These are phyloP conservation scores for Polylopha cassiicola DNA, from an alignment of 2,888 invertebrate genomes.

Conservation along the genomic window DNA sequence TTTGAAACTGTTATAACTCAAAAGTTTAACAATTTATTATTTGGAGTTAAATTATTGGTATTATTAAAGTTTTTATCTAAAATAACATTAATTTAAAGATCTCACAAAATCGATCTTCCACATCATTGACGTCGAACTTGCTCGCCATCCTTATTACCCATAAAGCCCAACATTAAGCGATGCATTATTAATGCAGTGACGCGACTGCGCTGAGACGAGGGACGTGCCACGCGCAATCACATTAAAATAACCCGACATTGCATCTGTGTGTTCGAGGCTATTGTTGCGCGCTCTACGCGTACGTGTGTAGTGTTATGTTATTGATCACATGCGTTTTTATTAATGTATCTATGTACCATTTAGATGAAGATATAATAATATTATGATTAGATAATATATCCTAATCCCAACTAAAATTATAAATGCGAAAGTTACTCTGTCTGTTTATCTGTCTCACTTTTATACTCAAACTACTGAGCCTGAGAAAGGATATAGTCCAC, in stretches of 20 bases:
- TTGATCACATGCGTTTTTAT: too few species aligned
- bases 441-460: too few species aligned
- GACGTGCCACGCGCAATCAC: constrained; percentile 52
- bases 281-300: constrained; percentile 36
- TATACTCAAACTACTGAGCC: too few species aligned
- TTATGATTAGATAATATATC: too few species aligned
- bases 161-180: constrained; percentile 40
- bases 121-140: constrained; percentile 11
- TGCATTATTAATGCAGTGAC: constrained; percentile 71
- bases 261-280: constrained; percentile 31
- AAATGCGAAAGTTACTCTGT: too few species aligned
- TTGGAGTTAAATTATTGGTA: too few species aligned
- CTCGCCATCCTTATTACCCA: constrained; percentile 24
- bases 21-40: too few species aligned
- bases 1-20: too few species aligned
- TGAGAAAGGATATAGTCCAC: too few species aligned
- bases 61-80: too few species aligned
- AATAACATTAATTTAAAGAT: not conserved
- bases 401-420: too few species aligned
- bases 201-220: constrained; percentile 48
- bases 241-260: constrained; percentile 64
- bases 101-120: not conserved
- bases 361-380: not conserved
- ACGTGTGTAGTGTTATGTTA: constrained; percentile 28
- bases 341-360: not conserved